These are phyloP conservation scores for Ooceraea biroi DNA, from an alignment of 1,140 invertebrate genomes.

Conservation along the genomic window DNA sequence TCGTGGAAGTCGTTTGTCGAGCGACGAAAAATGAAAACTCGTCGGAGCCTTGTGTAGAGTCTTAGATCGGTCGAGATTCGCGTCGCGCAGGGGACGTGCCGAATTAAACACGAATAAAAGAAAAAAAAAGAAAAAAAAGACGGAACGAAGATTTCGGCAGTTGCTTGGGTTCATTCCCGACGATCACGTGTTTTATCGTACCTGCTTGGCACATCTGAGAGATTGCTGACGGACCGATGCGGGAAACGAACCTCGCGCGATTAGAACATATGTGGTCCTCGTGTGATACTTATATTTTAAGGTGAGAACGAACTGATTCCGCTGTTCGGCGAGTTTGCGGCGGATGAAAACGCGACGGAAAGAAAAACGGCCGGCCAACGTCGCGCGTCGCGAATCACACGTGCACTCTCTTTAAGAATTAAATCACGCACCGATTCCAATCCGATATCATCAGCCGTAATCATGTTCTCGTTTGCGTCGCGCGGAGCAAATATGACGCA, in stretches of 20 bases:
- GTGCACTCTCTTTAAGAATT: constrained; percentile 84
- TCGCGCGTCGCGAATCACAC: constrained; percentile 73
- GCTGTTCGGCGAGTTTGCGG: not conserved
- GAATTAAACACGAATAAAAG: not conserved
- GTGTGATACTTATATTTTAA: not conserved
- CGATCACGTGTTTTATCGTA: constrained; percentile 3
- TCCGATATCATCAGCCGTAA: constrained; percentile 81
- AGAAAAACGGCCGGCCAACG: constrained; percentile 51
- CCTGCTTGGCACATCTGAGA: not conserved
- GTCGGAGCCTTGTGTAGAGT: constrained; percentile 80
- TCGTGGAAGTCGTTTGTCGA: constrained; percentile 79
- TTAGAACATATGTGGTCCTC: not conserved
- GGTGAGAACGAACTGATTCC: not conserved
- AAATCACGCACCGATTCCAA: constrained; percentile 83
- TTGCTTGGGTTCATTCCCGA: constrained; percentile 3
- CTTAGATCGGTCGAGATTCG: constrained; percentile 76
- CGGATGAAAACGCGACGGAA: not conserved
- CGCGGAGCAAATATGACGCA: constrained; percentile 74
- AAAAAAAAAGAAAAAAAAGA: too few relatives aligned
- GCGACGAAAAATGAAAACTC: constrained; percentile 70
- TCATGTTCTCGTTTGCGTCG: constrained; percentile 77
- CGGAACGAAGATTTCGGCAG: not conserved
- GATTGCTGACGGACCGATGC: not conserved
- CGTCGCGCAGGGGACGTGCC: constrained; percentile 63
- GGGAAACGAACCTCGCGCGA: not conserved